phyloP scores from a whole-genome alignment of 2,113 vertebrate genomes.

The Verasper variegatus region DNA sequence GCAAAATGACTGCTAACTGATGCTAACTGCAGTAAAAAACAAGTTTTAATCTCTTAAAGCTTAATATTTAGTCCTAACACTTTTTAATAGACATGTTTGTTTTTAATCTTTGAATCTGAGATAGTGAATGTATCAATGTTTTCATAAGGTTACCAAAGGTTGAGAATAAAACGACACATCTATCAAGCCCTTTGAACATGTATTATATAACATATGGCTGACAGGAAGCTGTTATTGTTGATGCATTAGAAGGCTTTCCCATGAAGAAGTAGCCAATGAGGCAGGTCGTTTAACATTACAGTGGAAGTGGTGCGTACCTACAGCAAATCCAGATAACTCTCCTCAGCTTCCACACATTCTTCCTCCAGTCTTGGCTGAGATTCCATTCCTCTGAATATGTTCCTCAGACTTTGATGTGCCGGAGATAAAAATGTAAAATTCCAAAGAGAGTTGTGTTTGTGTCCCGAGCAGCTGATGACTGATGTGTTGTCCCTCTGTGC shows the following conservation, averaged over 20 bases:
- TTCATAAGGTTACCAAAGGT: too few relatives aligned
- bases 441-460: constrained; percentile 14
- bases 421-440: constrained; percentile 54
- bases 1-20: too few relatives aligned
- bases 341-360: constrained; percentile 35
- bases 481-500: neutral
- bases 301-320: constrained; percentile 46
- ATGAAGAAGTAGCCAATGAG: constrained; percentile 36
- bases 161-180: too few relatives aligned
- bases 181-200: too few relatives aligned
- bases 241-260: constrained; percentile 43
- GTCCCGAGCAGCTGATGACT: constrained; percentile 17
- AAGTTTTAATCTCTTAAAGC: too few relatives aligned
- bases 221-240: constrained; percentile 26
- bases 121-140: too few relatives aligned
- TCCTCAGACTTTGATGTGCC: constrained; percentile 57
- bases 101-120: too few relatives aligned
- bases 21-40: too few relatives aligned
- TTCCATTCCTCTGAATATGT: constrained; percentile 36
- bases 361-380: constrained; percentile 40
- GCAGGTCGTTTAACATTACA: constrained; percentile 29
- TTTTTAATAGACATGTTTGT: too few relatives aligned
- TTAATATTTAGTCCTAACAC: too few relatives aligned
- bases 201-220: neutral
- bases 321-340: constrained; percentile 51